Evolutionary conservation across 1,140 invertebrate genomes (phyloP), one percentile per base, ranked within the genome.

Genomic region (Bactericera cockerelli): DNA sequence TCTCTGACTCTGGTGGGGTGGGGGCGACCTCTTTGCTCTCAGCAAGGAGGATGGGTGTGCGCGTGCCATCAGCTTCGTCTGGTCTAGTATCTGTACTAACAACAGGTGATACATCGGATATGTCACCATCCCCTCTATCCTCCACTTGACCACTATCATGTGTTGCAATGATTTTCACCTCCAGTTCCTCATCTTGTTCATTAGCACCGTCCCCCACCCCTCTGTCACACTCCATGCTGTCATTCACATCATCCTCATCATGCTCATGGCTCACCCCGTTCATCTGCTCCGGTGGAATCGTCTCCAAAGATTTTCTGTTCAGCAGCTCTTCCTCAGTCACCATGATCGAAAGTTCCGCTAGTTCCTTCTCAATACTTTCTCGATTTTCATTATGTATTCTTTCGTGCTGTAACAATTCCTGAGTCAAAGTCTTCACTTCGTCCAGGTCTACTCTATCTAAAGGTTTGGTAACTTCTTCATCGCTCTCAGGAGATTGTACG

Each of bases 91-190:
- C n/a, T n/a, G n/a, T n/a, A 57, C 6, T 22, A 39, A 19, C 26
- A 28, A n/a, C 31, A 26, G 10, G 21, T 33, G 8, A 2, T 14
- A 10, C 69, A 56, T 70, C 69, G 61, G 67, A 68, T 64, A 64
- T 67, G 62, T 67, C 67, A 56, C 66, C 60, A 60, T 68, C 68
- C 58, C 64, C 63, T 36, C 71, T 71, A 65, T 69, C 64, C 61
- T 72, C 72, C 65, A 69, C 70, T 59, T 68, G 68, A 62, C 55
- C 59, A 59, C 63, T 54, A 63, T 56, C 66, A 59, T 56, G 16
- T 24, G 28, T 56, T 6, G 19, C 21, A 14, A 2, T 56, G 13
- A n/a, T 10, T 11, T 38, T 59, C 25, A n/a, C 36, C 19, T 59
- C 57, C 13, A 6, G 10, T 49, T 10, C 36, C 26, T 59, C 49